phyloP scores from a whole-genome alignment of 2,797 vertebrate species.

The Pelobates cultripes region DNA sequence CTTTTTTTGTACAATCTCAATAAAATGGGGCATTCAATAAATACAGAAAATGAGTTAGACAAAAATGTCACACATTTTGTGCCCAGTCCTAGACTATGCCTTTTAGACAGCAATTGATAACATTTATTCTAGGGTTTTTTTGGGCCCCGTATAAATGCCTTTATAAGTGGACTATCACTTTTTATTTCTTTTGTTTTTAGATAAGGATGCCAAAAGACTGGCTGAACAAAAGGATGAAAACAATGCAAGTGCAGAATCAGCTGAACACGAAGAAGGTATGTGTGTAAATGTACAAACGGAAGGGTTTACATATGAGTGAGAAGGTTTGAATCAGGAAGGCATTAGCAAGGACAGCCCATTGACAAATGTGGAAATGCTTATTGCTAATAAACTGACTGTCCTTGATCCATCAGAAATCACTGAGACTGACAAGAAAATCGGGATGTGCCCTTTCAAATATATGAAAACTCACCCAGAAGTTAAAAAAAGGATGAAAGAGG shows the following conservation, averaged over 20 bases:
- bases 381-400: neutral
- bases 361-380: neutral
- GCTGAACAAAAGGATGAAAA: neutral
- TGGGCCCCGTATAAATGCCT: no score
- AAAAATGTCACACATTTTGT: no score
- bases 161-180: no score
- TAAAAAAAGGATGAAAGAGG: neutral
- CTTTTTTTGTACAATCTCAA: no score
- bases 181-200: neutral
- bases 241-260: neutral
- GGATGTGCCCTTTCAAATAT: slow-evolving; percentile 38
- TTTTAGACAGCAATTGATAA: no score
- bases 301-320: neutral
- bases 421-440: slow-evolving; percentile 21
- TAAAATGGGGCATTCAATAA: no score
- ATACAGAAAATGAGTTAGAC: no score
- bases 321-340: neutral
- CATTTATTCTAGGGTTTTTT: no score
- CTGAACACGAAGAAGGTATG: neutral
- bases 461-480: slow-evolving; percentile 16
- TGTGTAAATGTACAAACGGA: neutral
- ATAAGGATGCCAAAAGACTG: neutral
- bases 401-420: slow-evolving; percentile 21
- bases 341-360: no score
- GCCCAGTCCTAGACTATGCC: no score